Conservation (phyloP, 2,888 invertebrate genomes). For the Troides helena region DNA sequence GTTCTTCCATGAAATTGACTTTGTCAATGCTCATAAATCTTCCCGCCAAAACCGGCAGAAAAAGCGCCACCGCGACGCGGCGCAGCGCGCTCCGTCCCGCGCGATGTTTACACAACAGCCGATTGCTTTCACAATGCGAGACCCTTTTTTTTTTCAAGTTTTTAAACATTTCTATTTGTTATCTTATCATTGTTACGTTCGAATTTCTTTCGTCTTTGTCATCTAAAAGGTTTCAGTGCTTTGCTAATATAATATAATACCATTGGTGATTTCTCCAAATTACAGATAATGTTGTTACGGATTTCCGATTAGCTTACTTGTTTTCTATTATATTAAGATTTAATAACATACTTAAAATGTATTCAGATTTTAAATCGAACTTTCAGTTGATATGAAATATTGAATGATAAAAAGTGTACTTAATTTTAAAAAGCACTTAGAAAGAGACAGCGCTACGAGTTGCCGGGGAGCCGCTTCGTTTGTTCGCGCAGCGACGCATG, state of each 20-base stretch:
- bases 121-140: constrained; percentile 45
- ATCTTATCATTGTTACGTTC: constrained; percentile 41
- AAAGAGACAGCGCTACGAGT: constrained; percentile 8
- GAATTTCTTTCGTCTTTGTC: constrained; percentile 14
- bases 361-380: not conserved
- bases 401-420: not conserved
- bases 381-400: not conserved
- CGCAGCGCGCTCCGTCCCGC: constrained; percentile 54
- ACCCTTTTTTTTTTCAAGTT: constrained; percentile 46
- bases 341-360: no score
- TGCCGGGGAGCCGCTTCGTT: constrained; percentile 28
- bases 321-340: no score
- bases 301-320: no score
- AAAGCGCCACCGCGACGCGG: constrained; percentile 59
- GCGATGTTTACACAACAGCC: constrained; percentile 75
- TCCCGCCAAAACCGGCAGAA: constrained; percentile 51
- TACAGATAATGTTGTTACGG: no score
- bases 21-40: constrained; percentile 78
- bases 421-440: constrained; percentile 17
- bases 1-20: constrained; percentile 74
- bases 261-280: no score
- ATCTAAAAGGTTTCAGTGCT: constrained; percentile 7
- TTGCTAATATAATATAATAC: not conserved
- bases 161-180: constrained; percentile 45
- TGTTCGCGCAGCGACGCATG: constrained; percentile 46